Percentiles rank a stretch among this genome's conserved stretches.
Evolutionary conservation across 2,888 invertebrate species (phyloP).

Genomic region (Disparrhopalites patrizii): DNA sequence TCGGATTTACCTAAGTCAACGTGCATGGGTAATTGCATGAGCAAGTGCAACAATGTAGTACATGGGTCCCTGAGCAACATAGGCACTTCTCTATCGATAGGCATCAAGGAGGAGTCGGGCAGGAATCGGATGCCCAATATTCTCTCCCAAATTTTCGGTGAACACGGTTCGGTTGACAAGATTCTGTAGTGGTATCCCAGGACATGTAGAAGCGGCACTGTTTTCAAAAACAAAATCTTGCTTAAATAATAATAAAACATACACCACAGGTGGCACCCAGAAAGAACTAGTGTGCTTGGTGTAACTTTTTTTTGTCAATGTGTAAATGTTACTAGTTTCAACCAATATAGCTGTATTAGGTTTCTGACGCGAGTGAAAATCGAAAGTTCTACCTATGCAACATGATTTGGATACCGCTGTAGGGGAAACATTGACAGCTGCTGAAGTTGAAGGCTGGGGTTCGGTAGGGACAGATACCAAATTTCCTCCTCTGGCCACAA

Average conservation of each 20-base stretch:
- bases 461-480: conserved; percentile 54
- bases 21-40: conserved; percentile 77
- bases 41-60: conserved; percentile 78
- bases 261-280: too few relatives aligned
- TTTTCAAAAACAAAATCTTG: conserved; percentile 50
- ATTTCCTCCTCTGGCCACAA: conserved; percentile 83
- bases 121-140: conserved; percentile 47
- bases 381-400: conserved; percentile 71
- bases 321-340: too few relatives aligned
- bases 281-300: too few relatives aligned
- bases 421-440: conserved; percentile 51
- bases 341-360: too few relatives aligned
- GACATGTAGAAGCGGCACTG: conserved; percentile 84
- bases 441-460: conserved; percentile 48
- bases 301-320: too few relatives aligned
- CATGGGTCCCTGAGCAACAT: conserved; percentile 80
- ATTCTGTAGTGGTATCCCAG: conserved; percentile 66
- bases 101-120: conserved; percentile 48
- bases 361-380: too few relatives aligned
- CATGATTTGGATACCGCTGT: conserved; percentile 65
- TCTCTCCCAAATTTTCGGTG: conserved; percentile 48
- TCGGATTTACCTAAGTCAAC: conserved; percentile 75
- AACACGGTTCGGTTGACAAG: conserved; percentile 45
- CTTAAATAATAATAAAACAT: too few relatives aligned
- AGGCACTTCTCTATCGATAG: conserved; percentile 64